phyloP scores from a whole-genome alignment of 2,888 invertebrate genomes.

The Cryptophagus acutangulus region DNA sequence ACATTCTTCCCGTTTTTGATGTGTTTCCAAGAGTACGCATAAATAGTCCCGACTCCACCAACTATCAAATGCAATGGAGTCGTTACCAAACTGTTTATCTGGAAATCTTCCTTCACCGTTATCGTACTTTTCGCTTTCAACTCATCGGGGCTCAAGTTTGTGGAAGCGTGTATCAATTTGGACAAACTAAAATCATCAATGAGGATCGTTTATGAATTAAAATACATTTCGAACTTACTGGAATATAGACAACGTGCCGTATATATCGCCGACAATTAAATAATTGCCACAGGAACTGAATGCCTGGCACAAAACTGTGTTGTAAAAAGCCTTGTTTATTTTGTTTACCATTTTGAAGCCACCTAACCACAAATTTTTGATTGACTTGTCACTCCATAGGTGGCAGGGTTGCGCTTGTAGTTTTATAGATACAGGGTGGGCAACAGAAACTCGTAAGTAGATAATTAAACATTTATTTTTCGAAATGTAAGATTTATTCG shows the following conservation, averaged over 20 bases:
- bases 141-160: constrained; percentile 51
- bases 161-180: constrained; percentile 57
- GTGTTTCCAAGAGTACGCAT: constrained; percentile 71
- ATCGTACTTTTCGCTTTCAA: constrained; percentile 60
- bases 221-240: constrained; percentile 68
- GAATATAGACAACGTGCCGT: constrained; percentile 76
- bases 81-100: constrained; percentile 63
- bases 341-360: constrained; percentile 35
- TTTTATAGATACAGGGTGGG: neutral
- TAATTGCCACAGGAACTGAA: constrained; percentile 81
- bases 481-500: constrained; percentile 66
- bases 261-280: constrained; percentile 77
- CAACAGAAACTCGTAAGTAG: neutral
- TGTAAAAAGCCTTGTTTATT: constrained; percentile 62
- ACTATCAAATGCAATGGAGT: constrained; percentile 65
- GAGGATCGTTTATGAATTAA: constrained; percentile 6
- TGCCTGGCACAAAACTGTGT: constrained; percentile 74
- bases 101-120: constrained; percentile 57
- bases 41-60: constrained; percentile 72
- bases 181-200: constrained; percentile 54
- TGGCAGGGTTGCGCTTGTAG: neutral
- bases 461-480: constrained; percentile 39
- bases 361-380: neutral
- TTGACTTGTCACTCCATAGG: neutral
- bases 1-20: constrained; percentile 58